phyloP scores from a whole-genome alignment of 1,140 invertebrate species.

The Pogonomyrmex barbatus region DNA sequence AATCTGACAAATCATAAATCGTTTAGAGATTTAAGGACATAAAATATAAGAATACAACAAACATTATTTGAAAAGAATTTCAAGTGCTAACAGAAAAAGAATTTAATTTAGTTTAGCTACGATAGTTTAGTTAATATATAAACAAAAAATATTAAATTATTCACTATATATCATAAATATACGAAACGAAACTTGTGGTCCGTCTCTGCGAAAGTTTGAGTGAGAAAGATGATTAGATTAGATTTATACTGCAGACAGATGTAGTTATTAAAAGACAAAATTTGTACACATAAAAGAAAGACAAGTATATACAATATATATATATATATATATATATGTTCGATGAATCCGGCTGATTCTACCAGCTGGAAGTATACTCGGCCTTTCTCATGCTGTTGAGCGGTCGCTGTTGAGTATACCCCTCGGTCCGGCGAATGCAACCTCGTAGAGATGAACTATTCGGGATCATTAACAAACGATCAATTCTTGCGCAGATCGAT shows the following conservation, averaged over 20 bases:
- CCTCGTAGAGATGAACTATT: constrained; percentile 83
- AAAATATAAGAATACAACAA: too few species aligned
- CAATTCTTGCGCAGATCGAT: constrained; percentile 60
- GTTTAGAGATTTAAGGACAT: not conserved
- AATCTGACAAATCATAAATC: not conserved
- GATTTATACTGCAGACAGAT: constrained; percentile 33
- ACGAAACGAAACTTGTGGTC: constrained; percentile 30
- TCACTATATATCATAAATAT: not conserved
- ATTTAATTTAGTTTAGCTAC: not conserved
- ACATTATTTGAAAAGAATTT: not conserved
- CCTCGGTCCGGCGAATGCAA: constrained; percentile 84
- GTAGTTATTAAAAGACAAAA: constrained; percentile 44
- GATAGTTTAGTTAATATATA: not conserved
- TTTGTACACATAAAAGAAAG: constrained; percentile 54
- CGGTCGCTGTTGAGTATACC: constrained; percentile 86
- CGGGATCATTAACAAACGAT: constrained; percentile 74
- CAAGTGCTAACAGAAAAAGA: not conserved
- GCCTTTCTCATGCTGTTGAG: constrained; percentile 86
- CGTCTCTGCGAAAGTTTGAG: constrained; percentile 67
- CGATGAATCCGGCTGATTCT: constrained; percentile 82
- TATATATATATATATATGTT: constrained; percentile 67
- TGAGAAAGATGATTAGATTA: constrained; percentile 61
- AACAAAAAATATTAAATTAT: constrained; percentile 2
- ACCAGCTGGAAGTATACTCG: constrained; percentile 86
- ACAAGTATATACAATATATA: constrained; percentile 61